phyloP scores from a whole-genome alignment of 2,888 invertebrate species.

The Chrysotoxum bicinctum region DNA sequence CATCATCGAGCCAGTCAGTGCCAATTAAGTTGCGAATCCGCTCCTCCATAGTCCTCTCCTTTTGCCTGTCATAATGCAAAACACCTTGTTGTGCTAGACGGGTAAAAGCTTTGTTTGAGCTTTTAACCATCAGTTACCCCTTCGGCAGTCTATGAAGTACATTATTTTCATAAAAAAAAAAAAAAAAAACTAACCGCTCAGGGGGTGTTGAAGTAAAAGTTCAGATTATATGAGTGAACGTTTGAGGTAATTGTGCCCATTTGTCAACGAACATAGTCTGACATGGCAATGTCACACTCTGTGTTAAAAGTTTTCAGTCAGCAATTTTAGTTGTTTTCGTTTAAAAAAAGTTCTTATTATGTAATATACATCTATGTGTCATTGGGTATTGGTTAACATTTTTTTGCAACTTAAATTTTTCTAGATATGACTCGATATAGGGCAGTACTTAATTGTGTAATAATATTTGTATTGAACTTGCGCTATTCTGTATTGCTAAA shows the following conservation, averaged over 20 bases:
- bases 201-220: background rate
- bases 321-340: background rate
- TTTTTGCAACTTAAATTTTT: background rate
- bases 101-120: conserved; percentile 24
- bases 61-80: background rate
- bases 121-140: conserved; percentile 12
- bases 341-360: background rate
- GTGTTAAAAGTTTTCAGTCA: conserved; percentile 37
- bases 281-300: conserved; percentile 32
- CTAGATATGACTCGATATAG: conserved; percentile 29
- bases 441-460: conserved; percentile 3
- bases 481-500: background rate
- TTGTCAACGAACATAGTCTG: conserved; percentile 1
- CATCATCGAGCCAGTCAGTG: conserved; percentile 29
- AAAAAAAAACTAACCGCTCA: background rate
- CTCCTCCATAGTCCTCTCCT: background rate
- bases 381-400: background rate
- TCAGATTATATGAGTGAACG: background rate
- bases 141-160: background rate
- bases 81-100: conserved; percentile 22
- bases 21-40: conserved; percentile 22
- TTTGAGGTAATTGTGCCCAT: conserved; percentile 34
- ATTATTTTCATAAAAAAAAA: background rate
- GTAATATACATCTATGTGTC: background rate
- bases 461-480: conserved; percentile 22